Base-by-base conservation (phyloP, 2,888 invertebrate genomes). In the Coelinius sp. region DNA sequence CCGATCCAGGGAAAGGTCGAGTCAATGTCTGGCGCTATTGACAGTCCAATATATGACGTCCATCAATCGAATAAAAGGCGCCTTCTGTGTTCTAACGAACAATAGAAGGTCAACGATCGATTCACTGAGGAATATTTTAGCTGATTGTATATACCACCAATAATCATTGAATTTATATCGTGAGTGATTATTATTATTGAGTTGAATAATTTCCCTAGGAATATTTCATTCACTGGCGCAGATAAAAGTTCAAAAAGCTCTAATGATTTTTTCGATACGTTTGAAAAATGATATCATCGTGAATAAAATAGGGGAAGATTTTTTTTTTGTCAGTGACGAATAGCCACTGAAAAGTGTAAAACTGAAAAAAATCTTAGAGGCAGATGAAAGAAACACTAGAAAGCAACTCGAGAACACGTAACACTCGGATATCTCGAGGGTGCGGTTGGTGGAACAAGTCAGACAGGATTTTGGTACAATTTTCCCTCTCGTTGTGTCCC, bases 11-110 rank as follows among this genome's bases (percentile, higher is more conserved):
- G 17, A 71, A 67, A 49, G 67, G 52, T 67, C 62, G 67, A 68
- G 52, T 31, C 53, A 31, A 56, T 53, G 70, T 70, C 56, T 65
- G 35, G 38, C 22, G 14, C 44, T 24, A 35, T 24, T 71, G 35
- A 31, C 22, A 53, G 56, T 35, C 35, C 41, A 10, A 25, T 46
- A 25, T 46, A 49, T 71, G 59, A 71, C 46, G 35, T 56, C 56
- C 66, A 65, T 71, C 65, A 71, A 71, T 71, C 66, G 27, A 22
- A 71, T 70, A 46, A 22, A 38, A 70, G 56, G 35, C 59, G 17
- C 59, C 59, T 59, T 35, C 59, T 66, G 49, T 66, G 31, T 66
- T 66, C 24, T 49, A 3, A 31, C 31, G 35, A 49, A 52, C 66
- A 66, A 66, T 49, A 46, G 49, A 66, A 59, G 59, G 35, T 59